Base-by-base conservation (phyloP, 2,888 invertebrate species). In the Mesodorylaimus sp. region DNA sequence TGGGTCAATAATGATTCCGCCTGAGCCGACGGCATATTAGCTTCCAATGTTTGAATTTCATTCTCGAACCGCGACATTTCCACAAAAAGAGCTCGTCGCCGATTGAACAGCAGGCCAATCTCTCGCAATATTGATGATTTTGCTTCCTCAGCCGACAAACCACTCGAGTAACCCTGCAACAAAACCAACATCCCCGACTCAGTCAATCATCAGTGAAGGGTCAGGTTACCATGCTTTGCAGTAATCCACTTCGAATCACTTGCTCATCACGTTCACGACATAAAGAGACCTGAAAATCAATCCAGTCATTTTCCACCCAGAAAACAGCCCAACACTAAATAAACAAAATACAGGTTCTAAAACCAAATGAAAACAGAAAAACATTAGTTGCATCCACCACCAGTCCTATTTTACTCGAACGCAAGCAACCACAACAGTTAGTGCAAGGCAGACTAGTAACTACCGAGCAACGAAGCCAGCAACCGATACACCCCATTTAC, bases 181-280 rank as follows among this genome's bases (percentile, higher is more conserved):
- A 29, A 41, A 19, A n/a, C 25, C 3, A 32, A 7, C 10, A 13
- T 3, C 27, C 10, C 3, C 19, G 32, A 29, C 10, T 5, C 32
- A 32, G 32, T 13, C 25, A 25, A 29, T 29, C 19, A 25, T 3
- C 16, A 16, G 13, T 13, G 5, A 5, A 25, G 21, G 10, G 45
- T 23, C 7, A 16, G n/a, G 10, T 26, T 39, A 51, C 51, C 29
- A 47, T 2, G 23, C 21, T 2, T 23, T 51, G 48, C 37, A 48
- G 19, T 2, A 48, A 2, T 28, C 51, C 51, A 2, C 44, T 43
- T 2, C n/a, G 23, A 7, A 51, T 1, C 10, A 38, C 32, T 23
- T 44, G 38, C 32, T 51, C 51, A 32, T 51, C 51, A 1, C 39
- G 25, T n/a, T 51, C 51, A 16, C 47, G 42, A 7, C 3, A 21